phyloP scores from a whole-genome alignment of 2,797 vertebrate species.

The Catamblyrhynchus diadema region DNA sequence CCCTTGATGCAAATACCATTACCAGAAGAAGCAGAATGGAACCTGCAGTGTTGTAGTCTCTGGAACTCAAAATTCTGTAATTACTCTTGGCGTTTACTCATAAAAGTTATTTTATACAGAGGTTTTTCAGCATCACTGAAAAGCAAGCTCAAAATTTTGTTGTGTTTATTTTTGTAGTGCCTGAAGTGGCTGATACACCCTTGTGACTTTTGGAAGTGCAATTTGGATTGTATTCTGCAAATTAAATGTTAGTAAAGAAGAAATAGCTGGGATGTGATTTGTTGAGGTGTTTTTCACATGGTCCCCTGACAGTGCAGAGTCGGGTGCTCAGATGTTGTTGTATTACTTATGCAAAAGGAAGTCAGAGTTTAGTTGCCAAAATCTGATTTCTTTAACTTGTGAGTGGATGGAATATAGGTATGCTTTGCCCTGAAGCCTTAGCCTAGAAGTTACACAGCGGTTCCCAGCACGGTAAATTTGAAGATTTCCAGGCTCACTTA shows the following conservation, averaged over 20 bases:
- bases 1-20: background rate
- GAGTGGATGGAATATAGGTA: background rate
- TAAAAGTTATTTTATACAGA: background rate
- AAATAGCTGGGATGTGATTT: slow-evolving; percentile 1
- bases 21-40: background rate
- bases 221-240: background rate
- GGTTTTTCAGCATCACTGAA: background rate
- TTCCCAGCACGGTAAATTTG: background rate
- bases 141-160: background rate
- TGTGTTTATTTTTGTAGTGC: background rate
- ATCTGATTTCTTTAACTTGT: background rate
- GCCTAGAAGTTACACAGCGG: background rate
- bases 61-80: background rate
- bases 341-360: background rate
- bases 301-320: background rate
- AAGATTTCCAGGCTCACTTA: slow-evolving; percentile 51
- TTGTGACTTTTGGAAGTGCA: background rate
- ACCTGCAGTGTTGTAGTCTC: background rate
- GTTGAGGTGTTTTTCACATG: background rate
- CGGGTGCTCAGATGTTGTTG: background rate
- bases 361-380: background rate
- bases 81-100: background rate
- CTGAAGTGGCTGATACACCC: background rate
- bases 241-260: background rate
- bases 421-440: background rate